Conservation (phyloP, 2,113 vertebrate species). For the Larimichthys crocea region DNA sequence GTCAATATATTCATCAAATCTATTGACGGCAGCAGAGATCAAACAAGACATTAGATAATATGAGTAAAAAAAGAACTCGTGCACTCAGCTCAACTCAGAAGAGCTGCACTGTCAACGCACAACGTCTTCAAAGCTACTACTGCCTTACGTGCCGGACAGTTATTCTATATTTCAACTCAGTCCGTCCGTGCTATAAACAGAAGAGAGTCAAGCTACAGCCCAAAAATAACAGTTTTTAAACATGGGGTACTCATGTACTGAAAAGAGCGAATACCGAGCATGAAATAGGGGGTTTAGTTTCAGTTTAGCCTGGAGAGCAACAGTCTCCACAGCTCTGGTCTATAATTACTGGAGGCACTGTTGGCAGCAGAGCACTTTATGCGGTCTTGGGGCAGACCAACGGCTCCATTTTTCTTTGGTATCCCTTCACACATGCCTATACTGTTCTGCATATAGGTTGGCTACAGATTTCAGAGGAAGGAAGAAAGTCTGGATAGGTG, state of each 20-base stretch:
- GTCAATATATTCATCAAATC: slow-evolving; percentile 11
- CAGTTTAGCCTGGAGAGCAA: slow-evolving; percentile 76
- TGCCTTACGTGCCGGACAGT: slow-evolving; percentile 29
- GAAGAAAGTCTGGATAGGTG: slow-evolving; percentile 20
- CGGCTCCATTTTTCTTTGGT: slow-evolving; percentile 72
- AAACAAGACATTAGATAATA: slow-evolving; percentile 16
- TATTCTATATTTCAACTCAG: slow-evolving; percentile 54
- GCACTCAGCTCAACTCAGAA: background rate
- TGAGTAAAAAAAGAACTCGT: background rate
- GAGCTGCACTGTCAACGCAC: slow-evolving; percentile 36
- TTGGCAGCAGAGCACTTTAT: slow-evolving; percentile 68
- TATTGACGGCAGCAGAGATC: slow-evolving; percentile 20
- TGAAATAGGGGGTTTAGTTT: slow-evolving; percentile 79
- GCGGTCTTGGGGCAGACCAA: slow-evolving; percentile 73
- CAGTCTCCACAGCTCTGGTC: slow-evolving; percentile 70
- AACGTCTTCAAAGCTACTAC: slow-evolving; percentile 19
- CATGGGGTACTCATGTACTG: slow-evolving; percentile 60
- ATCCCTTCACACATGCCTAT: slow-evolving; percentile 62
- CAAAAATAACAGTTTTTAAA: slow-evolving; percentile 81
- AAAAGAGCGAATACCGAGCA: slow-evolving; percentile 76
- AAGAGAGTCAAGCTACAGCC: slow-evolving; percentile 60
- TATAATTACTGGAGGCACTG: slow-evolving; percentile 81
- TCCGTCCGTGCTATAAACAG: slow-evolving; percentile 64
- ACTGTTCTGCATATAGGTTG: slow-evolving; percentile 33
- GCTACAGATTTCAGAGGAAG: slow-evolving; percentile 28